Base-by-base conservation (phyloP, 2,888 invertebrate species). In the Tachina lurida region DNA sequence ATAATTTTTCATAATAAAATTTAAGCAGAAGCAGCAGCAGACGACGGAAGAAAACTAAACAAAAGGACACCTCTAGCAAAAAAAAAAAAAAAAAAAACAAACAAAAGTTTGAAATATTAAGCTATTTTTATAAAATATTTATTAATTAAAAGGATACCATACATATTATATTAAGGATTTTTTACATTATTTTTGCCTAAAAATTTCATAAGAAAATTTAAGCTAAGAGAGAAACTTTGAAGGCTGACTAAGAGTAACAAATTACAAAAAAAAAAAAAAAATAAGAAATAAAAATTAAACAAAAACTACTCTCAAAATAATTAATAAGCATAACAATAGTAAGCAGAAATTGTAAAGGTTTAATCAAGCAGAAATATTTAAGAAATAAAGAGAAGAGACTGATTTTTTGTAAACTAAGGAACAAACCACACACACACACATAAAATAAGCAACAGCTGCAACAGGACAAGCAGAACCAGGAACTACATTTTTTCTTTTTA, bases 341-440 rank as follows among this genome's bases (percentile, higher is more conserved):
- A 70, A 71, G 31, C 47, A 9, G 39, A 68, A 68, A 77, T 54
- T 60, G 45, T 39, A 60, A 47, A 62, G 75, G 73, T 70, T 60
- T 79, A 79, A 89, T 89, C 87, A 90, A 90, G 89, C 88, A 89
- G 88, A 87, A 89, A 88, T 54, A 68, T 67, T 75, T 54, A 19
- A 75, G 22, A 63, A 56, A 67, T 47, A 49, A 62, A 71, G 74
- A 89, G 88, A 90, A 89, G 90, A 91, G 91, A 91, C 91, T 91
- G 91, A 91, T 90, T 90, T 90, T 91, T 79, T 58, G 74, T 49
- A 49, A 19, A 49, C 62, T 76, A 87, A 84, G 68, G 83, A 78
- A 60, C 58, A 71, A 31, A 31, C 31, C n/a, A n/a, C n/a, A 31
- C 2, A 31, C 31, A 31, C 5, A 7, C 31, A 31, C 31, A 80